phyloP scores from a whole-genome alignment of 2,888 invertebrate species.

The Sturmia bella region DNA sequence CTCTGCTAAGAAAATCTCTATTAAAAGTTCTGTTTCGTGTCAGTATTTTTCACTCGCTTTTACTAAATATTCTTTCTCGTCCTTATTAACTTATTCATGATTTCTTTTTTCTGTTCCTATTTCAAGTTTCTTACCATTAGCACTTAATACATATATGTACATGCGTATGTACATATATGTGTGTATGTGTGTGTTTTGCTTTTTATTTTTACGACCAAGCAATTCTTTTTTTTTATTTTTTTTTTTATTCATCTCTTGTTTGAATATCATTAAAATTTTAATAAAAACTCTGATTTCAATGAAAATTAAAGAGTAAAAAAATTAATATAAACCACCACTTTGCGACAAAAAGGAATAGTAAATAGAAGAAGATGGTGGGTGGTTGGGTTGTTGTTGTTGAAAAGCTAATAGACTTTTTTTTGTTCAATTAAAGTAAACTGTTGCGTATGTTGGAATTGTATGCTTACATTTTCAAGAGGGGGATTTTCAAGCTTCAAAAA shows the following conservation, averaged over 20 bases:
- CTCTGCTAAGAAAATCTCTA: too few species aligned
- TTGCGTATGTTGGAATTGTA: slow-evolving; percentile 43
- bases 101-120: slow-evolving; percentile 46
- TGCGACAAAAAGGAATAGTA: background rate
- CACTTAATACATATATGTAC: slow-evolving; percentile 38
- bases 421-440: slow-evolving; percentile 53
- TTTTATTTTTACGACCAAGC: slow-evolving; percentile 17
- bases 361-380: background rate
- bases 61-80: background rate
- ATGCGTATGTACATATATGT: background rate
- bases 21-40: too few species aligned
- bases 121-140: slow-evolving; percentile 61
- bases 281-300: slow-evolving; percentile 72
- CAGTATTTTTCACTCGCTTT: background rate
- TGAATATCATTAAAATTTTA: slow-evolving; percentile 81
- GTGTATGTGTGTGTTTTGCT: background rate
- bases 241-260: slow-evolving; percentile 72
- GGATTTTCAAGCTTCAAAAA: slow-evolving; percentile 36
- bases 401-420: slow-evolving; percentile 47
- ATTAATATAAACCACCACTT: slow-evolving; percentile 43
- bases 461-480: slow-evolving; percentile 22
- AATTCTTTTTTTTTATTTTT: slow-evolving; percentile 48
- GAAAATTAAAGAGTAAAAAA: slow-evolving; percentile 58
- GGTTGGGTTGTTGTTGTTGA: background rate
- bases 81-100: slow-evolving; percentile 45